A percentile compares a stretch with the other conserved stretches of the same genome.
phyloP scores from a whole-genome alignment of 2,113 vertebrate genomes.

The Cygnus atratus region DNA sequence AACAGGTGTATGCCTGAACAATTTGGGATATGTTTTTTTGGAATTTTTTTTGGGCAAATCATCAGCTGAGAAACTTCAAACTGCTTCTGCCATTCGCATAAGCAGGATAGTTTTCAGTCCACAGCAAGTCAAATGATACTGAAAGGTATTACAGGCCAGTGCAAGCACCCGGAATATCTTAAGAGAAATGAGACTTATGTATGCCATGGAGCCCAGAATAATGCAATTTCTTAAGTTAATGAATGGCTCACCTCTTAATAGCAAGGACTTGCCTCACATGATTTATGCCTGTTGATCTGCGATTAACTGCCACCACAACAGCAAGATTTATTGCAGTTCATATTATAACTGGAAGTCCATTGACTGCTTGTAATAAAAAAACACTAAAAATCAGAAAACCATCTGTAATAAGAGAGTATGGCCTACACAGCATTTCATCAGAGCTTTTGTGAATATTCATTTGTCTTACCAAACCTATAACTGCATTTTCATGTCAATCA shows the following conservation, averaged over 20 bases:
- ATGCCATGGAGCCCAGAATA: not conserved
- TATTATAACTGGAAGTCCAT: conserved; percentile 7
- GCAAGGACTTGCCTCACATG: not conserved
- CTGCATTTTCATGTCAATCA: not conserved
- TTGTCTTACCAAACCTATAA: not conserved
- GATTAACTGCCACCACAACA: not conserved
- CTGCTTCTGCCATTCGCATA: not conserved
- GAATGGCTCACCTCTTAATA: not conserved
- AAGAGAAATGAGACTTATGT: fast-evolving
- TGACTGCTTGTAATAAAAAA: not conserved
- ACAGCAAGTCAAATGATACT: not conserved
- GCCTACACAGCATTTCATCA: not conserved
- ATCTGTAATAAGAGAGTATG: not conserved
- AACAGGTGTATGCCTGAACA: not conserved
- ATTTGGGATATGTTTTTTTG: not conserved
- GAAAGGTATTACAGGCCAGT: not conserved
- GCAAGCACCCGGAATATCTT: fast-evolving
- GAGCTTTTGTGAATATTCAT: not conserved
- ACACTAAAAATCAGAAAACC: not conserved
- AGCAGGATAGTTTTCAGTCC: not conserved
- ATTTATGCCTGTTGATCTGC: conserved; percentile 18
- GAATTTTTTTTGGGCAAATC: not conserved
- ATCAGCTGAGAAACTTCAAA: not conserved
- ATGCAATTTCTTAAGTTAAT: not conserved
- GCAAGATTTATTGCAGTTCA: not conserved